These are phyloP conservation scores for Percopsis transmontana DNA, from an alignment of 2,113 vertebrate genomes.

Conservation along the genomic window DNA sequence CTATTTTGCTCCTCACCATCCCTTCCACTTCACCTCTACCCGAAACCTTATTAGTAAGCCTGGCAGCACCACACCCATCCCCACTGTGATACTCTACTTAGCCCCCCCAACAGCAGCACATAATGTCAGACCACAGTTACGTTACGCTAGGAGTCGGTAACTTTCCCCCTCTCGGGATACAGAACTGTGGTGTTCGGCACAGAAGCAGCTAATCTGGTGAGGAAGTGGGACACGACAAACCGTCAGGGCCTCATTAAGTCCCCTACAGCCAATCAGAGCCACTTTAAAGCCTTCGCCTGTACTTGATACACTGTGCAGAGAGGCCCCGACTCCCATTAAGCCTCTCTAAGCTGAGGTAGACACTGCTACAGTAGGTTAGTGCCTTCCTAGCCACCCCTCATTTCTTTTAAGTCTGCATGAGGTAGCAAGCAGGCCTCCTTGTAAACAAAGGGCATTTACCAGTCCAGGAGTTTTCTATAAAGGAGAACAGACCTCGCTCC, in stretches of 20 bases:
- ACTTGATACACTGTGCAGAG: conserved; percentile 33
- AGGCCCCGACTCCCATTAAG: conserved; percentile 52
- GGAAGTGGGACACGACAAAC: conserved; percentile 25
- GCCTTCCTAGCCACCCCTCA: conserved; percentile 30
- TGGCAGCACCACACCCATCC: background rate
- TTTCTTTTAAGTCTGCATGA: background rate
- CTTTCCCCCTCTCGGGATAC: conserved; percentile 2
- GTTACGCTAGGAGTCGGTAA: conserved; percentile 15
- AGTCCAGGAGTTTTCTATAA: conserved; percentile 34
- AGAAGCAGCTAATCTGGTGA: conserved; percentile 52
- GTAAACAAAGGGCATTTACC: conserved; percentile 55
- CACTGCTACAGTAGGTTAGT: conserved; percentile 43
- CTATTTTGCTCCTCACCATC: conserved; percentile 38
- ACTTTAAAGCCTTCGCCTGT: conserved; percentile 36
- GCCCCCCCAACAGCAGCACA: background rate
- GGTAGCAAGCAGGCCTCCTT: conserved; percentile 24
- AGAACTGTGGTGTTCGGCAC: conserved; percentile 35
- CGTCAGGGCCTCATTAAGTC: conserved; percentile 28
- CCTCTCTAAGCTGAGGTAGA: conserved; percentile 58
- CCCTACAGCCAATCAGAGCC: conserved; percentile 27
- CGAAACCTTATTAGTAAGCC: conserved; percentile 63
- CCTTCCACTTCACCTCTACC: conserved; percentile 33
- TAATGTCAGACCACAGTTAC: background rate
- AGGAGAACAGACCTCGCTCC: conserved; percentile 27
- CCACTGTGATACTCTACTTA: background rate